A percentile compares a stretch with the other conserved stretches of the same genome.
These are phyloP conservation scores for Papilio aristodemus DNA, from an alignment of 1,140 invertebrate species.

Conservation along the genomic window DNA sequence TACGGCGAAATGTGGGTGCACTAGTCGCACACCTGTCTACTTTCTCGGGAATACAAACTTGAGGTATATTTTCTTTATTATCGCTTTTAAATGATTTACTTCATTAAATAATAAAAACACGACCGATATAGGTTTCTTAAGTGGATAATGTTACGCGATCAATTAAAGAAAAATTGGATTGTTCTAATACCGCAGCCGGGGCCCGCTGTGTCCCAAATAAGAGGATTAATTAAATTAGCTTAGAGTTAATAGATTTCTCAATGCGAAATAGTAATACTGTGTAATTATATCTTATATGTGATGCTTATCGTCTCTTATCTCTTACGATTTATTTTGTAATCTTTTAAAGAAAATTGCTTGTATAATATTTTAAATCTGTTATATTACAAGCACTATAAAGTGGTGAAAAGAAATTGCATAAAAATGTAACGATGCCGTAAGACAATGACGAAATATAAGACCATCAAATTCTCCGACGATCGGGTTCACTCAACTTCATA, in stretches of 20 bases:
- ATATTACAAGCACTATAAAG: too few species aligned
- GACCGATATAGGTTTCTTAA: slow-evolving; percentile 11
- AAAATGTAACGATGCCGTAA: neutral
- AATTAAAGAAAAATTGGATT: slow-evolving; percentile 20
- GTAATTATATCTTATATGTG: too few species aligned
- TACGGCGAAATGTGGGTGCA: too few species aligned
- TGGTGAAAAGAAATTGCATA: neutral
- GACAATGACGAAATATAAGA: slow-evolving; percentile 36
- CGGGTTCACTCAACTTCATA: slow-evolving; percentile 74
- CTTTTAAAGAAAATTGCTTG: too few species aligned
- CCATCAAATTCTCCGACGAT: slow-evolving; percentile 48
- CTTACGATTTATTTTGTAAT: too few species aligned
- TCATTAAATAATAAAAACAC: too few species aligned
- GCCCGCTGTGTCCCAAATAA: neutral
- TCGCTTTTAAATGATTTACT: neutral
- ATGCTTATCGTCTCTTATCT: too few species aligned
- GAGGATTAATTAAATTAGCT: neutral
- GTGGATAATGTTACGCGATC: slow-evolving; percentile 8
- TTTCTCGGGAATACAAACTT: too few species aligned
- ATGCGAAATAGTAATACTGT: neutral
- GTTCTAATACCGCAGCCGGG: neutral
- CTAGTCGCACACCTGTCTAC: too few species aligned
- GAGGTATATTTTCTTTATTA: too few species aligned
- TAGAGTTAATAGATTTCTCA: neutral
- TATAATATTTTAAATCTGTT: too few species aligned